Evolutionary conservation across 2,113 vertebrate species (phyloP).

Genomic region (Neodon shergylaensis): DNA sequence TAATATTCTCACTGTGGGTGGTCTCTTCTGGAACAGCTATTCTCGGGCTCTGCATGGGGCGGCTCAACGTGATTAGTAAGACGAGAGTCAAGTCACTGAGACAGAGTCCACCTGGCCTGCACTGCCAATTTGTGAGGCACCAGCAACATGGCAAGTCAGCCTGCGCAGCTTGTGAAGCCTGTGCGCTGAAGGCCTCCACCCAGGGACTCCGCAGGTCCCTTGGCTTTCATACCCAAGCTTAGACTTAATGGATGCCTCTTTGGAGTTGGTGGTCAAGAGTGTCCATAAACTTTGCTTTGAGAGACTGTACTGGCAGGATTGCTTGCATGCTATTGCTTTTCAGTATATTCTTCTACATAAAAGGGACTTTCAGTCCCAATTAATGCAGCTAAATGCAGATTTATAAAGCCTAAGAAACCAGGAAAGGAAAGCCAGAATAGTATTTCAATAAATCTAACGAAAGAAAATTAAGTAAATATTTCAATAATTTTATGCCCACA

Average conservation of each 20-base stretch:
- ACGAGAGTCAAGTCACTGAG: slow-evolving; percentile 37
- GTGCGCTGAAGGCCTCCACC: background rate
- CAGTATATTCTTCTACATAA: background rate
- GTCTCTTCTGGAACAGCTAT: slow-evolving; percentile 69
- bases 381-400: background rate
- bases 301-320: background rate
- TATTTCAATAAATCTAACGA: background rate
- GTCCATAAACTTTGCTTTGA: background rate
- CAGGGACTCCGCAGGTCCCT: background rate
- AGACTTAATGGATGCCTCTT: background rate
- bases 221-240: background rate
- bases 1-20: slow-evolving; percentile 77
- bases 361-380: background rate
- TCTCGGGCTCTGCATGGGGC: slow-evolving; percentile 70
- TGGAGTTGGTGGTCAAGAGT: background rate
- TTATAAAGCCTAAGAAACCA: background rate
- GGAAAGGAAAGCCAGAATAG: background rate
- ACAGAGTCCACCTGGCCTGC: slow-evolving; percentile 24
- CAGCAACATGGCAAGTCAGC: background rate
- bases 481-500: background rate
- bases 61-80: slow-evolving; percentile 75
- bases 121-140: background rate
- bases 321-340: background rate
- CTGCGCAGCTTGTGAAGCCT: background rate
- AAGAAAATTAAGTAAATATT: background rate